Evolutionary conservation across 1,140 invertebrate genomes (phyloP).

Genomic region (Mycetomoellerius zeteki): DNA sequence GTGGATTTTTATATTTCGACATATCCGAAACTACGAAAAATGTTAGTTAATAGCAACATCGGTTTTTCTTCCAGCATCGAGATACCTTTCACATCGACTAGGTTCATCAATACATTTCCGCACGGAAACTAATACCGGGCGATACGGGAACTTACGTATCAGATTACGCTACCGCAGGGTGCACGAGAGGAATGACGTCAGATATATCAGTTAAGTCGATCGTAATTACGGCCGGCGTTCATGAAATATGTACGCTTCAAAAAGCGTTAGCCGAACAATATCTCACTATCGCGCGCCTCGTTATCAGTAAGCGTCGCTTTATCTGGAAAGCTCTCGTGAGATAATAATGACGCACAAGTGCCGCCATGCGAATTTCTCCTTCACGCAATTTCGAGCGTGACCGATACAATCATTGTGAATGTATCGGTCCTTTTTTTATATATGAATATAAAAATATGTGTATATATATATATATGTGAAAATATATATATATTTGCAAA

Average conservation of each 20-base stretch:
- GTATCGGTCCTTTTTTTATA: slow-evolving; percentile 19
- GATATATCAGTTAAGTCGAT: slow-evolving; percentile 63
- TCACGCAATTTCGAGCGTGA: slow-evolving; percentile 41
- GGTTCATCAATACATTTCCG: slow-evolving; percentile 44
- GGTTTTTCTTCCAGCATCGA: slow-evolving; percentile 1
- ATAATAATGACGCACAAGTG: slow-evolving; percentile 33
- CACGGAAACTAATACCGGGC: slow-evolving; percentile 47
- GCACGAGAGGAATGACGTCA: slow-evolving; percentile 34
- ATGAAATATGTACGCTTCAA: slow-evolving; percentile 56
- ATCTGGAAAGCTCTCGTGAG: slow-evolving; percentile 22
- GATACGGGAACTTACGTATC: slow-evolving; percentile 49
- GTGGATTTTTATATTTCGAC: not conserved
- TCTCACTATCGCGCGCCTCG: slow-evolving; percentile 35
- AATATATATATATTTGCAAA: slow-evolving; percentile 21
- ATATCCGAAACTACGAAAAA: not conserved
- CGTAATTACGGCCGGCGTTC: slow-evolving; percentile 43
- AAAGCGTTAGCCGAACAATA: slow-evolving; percentile 42
- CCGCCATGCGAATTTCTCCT: not conserved
- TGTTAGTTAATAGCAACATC: not conserved
- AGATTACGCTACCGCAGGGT: slow-evolving; percentile 38
- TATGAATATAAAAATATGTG: not conserved
- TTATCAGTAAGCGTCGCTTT: slow-evolving; percentile 47
- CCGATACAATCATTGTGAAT: too few species aligned
- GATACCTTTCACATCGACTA: slow-evolving; percentile 6
- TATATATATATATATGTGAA: too few species aligned